Base-by-base conservation (phyloP, 23 tunicate species). In the Trididemnum clinides region DNA sequence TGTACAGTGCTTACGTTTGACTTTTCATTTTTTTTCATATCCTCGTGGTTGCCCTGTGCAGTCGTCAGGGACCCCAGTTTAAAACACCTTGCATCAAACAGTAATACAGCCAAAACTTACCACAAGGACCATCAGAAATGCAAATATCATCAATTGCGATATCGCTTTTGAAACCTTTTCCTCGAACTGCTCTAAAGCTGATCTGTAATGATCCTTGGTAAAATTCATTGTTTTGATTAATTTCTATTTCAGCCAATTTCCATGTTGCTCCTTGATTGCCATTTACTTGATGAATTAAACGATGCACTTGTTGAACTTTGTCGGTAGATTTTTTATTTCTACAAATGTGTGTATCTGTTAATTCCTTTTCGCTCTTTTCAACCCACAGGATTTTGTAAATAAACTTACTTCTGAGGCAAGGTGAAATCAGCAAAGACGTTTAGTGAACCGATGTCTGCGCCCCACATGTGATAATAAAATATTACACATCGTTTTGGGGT, bases 401-500 rank as follows among this genome's bases (percentile, higher is more conserved):
- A 28, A 29, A 26, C 83, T 78, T 50, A 78, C 83, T 21, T 36
- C 25, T 29, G 25, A 1, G 59, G 34, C 0, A 73, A 59, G 0
- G 36, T 12, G 63, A 89, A 88, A 27, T 85, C 77, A 27, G 98
- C 89, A 63, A 34, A 64, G 1, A 89, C 85, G 0, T 75, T 73
- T 10, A 94, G 64, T 6, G 80, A 19, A 1, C 98, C 98, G 21
- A 89, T 85, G 31, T 85, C 88, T 4, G 71, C 82, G 27, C 98
- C 98, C 0, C 0, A 81, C 98, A 94, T 94, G 88, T 94, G 89
- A 78, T 94, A 89, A 94, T 94, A 94, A 86, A 94, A 89, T 15
- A 64, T 76, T 7, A 94, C 83, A 35, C 98, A 94, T 35, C 91
- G 63, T 34, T 89, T 59, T 33, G 51, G 59, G 0, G 82, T 64